Evolutionary conservation across 2,113 vertebrate genomes (phyloP).

Genomic region (Albula goreensis): DNA sequence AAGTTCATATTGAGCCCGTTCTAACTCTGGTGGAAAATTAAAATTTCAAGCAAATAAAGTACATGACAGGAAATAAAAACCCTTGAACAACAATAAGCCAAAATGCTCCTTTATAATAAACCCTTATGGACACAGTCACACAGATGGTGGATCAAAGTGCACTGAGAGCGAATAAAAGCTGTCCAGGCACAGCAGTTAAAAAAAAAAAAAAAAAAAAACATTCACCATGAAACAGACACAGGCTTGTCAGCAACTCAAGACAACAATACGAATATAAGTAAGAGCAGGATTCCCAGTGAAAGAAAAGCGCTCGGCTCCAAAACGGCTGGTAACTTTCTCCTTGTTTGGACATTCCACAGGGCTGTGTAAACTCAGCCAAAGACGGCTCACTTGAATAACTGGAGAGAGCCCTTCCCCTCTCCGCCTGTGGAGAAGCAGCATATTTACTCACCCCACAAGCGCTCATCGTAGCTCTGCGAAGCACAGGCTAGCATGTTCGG

Average conservation of each 20-base stretch:
- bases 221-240: not conserved
- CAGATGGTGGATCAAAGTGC: not conserved
- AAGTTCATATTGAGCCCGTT: not conserved
- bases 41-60: not conserved
- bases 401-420: not conserved
- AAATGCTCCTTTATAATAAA: not conserved
- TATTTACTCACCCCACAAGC: not conserved
- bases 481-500: not conserved
- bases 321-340: not conserved
- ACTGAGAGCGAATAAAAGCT: not conserved
- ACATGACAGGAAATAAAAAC: not conserved
- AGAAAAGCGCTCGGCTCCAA: not conserved
- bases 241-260: not conserved
- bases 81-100: not conserved
- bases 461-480: not conserved
- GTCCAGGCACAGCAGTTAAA: too few relatives aligned
- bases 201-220: not conserved
- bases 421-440: not conserved
- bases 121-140: not conserved
- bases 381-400: not conserved
- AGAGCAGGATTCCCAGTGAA: not conserved
- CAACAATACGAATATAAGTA: not conserved
- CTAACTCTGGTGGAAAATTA: not conserved
- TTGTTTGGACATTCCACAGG: conserved; percentile 7
- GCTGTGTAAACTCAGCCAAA: not conserved